Base-by-base conservation (phyloP, 2,113 vertebrate species). In the Rhipidura dahli region DNA sequence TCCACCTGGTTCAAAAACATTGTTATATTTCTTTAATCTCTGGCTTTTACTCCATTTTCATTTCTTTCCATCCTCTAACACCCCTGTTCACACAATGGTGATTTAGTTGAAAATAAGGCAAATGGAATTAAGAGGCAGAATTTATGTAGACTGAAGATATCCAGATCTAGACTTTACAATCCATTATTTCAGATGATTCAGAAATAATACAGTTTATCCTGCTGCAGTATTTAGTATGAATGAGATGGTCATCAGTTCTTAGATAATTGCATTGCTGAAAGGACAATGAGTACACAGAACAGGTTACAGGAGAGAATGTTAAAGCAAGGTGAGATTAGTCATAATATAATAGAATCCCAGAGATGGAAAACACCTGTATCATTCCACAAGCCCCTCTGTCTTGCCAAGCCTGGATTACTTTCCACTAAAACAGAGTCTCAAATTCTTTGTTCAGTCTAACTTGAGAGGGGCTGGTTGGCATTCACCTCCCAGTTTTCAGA, bases 181-280 rank as follows among this genome's bases (percentile, higher is more conserved):
- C 31, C 37, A 83, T 89, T 95, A 92, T 37, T 93, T 63, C 40
- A 88, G 47, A 78, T 68, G 75, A 59, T 88, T 91, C 63, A 83
- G 60, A 93, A 96, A 85, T 87, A 95, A 93, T 35, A 40, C 53
- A 37, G 88, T 95, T 94, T 96, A 75, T 93, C n/a, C 60, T 49
- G 28, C 54, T 87, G 37, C 60, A 92, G 14, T 78, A 56, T 60
- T 93, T 63, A 86, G 15, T 39, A 66, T 75, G 65, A 71, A 92
- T 2, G 11, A 84, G 40, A 68, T 61, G 83, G 28, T 16, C 88
- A 93, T 92, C 1, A 39, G 42, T 76, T 87, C 86, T 68, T 68
- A 89, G 44, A 75, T 75, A 93, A 96, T 28, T 82, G 16, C 33
- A 83, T 93, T 93, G 84, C 44, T 90, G 83, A 84, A 89, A 95